Percentiles rank a stretch among this genome's conserved stretches.
These are phyloP conservation scores for Luperina nickerlii DNA, from an alignment of 2,888 invertebrate species.

Conservation along the genomic window DNA sequence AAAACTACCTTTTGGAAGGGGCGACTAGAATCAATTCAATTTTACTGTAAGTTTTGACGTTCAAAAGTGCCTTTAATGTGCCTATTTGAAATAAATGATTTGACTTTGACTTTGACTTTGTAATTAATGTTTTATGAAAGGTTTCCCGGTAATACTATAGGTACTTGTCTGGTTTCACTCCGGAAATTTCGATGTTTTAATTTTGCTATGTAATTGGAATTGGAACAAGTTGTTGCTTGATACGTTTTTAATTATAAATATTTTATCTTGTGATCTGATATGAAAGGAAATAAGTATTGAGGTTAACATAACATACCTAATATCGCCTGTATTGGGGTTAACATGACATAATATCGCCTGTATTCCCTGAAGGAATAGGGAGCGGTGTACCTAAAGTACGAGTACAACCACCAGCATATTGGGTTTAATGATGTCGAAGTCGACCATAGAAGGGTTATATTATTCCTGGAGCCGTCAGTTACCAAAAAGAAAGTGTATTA, in stretches of 20 bases:
- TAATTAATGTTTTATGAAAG: conserved; percentile 44
- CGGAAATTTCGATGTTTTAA: conserved; percentile 13
- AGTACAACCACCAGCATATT: too few species aligned
- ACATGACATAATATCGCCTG: neutral
- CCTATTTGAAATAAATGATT: too few species aligned
- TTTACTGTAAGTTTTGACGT: too few species aligned
- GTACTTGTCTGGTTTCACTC: conserved; percentile 15
- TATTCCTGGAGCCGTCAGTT: neutral
- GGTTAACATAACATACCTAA: neutral
- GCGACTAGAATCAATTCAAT: too few species aligned
- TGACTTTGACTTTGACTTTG: too few species aligned
- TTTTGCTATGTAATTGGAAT: conserved; percentile 14
- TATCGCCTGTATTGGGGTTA: neutral
- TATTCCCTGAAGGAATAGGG: neutral
- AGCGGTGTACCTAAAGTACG: too few species aligned
- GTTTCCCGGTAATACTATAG: neutral
- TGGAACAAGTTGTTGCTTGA: neutral
- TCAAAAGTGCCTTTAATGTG: too few species aligned
- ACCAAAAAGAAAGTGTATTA: neutral
- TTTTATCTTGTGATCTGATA: neutral
- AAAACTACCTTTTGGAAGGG: too few species aligned
- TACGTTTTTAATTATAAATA: neutral
- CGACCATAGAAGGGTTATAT: neutral
- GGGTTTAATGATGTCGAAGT: neutral
- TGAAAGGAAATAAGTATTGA: neutral